Evolutionary conservation across 2,113 vertebrate species (phyloP).

Genomic region (Cisticola juncidis): DNA sequence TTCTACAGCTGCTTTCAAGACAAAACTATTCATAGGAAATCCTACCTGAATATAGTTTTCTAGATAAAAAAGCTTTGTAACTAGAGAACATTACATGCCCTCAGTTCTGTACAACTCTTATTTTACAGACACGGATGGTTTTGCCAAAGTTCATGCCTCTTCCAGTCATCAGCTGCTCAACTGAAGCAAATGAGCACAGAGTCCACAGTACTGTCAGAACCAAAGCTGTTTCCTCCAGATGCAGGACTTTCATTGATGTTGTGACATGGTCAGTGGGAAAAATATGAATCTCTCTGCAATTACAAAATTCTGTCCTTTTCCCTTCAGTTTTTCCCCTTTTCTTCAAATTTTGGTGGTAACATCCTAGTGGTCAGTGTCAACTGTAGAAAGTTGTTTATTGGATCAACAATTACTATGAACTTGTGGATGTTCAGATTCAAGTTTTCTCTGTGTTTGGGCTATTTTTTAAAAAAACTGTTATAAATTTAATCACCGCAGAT

Average conservation of each 20-base stretch:
- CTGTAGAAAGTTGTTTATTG: not conserved
- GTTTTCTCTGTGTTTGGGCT: not conserved
- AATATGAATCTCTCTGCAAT: not conserved
- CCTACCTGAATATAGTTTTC: not conserved
- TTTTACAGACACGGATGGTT: not conserved
- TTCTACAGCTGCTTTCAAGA: not conserved
- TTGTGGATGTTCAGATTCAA: not conserved
- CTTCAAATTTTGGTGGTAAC: not conserved
- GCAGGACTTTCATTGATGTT: not conserved
- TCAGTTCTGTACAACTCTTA: not conserved
- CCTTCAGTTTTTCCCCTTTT: not conserved
- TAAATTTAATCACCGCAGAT: fast-evolving
- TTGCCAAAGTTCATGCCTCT: not conserved
- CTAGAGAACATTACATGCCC: not conserved
- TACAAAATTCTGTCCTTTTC: not conserved
- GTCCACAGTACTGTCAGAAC: not conserved
- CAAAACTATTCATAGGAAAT: not conserved
- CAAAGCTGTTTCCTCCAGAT: not conserved
- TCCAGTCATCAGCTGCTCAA: fast-evolving
- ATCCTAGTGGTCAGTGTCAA: not conserved
- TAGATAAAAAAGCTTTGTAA: not conserved
- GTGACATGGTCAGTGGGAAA: not conserved
- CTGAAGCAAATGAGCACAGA: not conserved
- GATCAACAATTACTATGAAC: not conserved
- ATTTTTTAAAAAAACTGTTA: not conserved